A percentile compares a stretch with the other conserved stretches of the same genome.
phyloP scores from a whole-genome alignment of 2,888 invertebrate species.

The Drosophila nr. perissopoda region DNA sequence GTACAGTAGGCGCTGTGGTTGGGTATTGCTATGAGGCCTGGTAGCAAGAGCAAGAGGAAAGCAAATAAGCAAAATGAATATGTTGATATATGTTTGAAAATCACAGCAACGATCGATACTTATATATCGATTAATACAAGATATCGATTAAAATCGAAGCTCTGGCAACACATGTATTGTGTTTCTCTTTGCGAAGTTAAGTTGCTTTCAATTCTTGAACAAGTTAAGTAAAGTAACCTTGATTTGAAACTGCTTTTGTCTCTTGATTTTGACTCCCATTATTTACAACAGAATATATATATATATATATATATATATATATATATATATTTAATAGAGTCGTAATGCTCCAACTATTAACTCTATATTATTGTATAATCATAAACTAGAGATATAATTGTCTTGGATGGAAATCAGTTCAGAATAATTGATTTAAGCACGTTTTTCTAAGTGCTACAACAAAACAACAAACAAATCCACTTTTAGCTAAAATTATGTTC shows the following conservation, averaged over 20 bases:
- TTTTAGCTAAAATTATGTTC: accelerated
- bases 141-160: too few relatives aligned
- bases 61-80: not conserved
- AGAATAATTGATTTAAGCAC: not conserved
- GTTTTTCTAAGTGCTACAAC: not conserved
- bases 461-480: not conserved
- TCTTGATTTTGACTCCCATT: too few relatives aligned
- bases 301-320: not conserved
- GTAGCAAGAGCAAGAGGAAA: not conserved
- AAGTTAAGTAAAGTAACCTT: not conserved
- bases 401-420: not conserved
- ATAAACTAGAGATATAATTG: not conserved
- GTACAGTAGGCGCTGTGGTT: constrained; percentile 75
- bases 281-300: too few relatives aligned
- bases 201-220: too few relatives aligned
- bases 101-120: too few relatives aligned
- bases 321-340: not conserved
- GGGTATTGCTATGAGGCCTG: constrained; percentile 53
- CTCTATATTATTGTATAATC: not conserved
- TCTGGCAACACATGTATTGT: too few relatives aligned
- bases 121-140: too few relatives aligned
- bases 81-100: not conserved
- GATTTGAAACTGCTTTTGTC: not conserved
- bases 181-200: too few relatives aligned
- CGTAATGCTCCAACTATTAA: not conserved